These are phyloP conservation scores for Hirundo rustica DNA, from an alignment of 2,797 vertebrate species.

Conservation along the genomic window DNA sequence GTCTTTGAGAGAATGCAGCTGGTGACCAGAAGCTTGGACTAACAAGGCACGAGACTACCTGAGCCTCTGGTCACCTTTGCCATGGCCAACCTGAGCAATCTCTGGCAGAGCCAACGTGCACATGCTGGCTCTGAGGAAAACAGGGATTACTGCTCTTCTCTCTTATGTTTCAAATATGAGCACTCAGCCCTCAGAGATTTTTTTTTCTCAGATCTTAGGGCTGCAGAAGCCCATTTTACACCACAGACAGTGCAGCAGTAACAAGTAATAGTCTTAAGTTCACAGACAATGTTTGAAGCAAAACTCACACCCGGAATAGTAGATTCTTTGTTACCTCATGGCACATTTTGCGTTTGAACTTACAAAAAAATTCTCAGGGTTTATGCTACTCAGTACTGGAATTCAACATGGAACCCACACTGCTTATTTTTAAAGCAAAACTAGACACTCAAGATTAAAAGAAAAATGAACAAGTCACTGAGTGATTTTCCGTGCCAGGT, in stretches of 20 bases:
- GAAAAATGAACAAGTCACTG: background rate
- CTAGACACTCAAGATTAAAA: background rate
- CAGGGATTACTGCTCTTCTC: background rate
- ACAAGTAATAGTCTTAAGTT: background rate
- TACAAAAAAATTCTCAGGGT: background rate
- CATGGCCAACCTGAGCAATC: background rate
- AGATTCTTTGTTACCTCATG: background rate
- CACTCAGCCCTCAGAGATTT: background rate
- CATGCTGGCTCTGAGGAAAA: background rate
- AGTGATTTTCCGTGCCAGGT: background rate
- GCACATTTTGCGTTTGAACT: background rate
- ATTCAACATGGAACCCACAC: background rate
- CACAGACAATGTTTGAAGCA: background rate
- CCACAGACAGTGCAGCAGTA: background rate
- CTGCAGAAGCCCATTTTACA: background rate
- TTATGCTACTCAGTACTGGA: slow-evolving; percentile 4
- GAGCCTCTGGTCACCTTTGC: background rate
- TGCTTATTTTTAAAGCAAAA: slow-evolving; percentile 41
- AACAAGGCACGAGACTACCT: background rate
- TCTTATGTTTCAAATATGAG: background rate
- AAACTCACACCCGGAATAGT: background rate
- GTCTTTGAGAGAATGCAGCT: background rate
- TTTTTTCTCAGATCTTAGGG: background rate
- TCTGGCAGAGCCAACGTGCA: background rate
- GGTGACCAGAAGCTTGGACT: background rate